Base-by-base conservation (phyloP, 2,888 invertebrate genomes). In the Aporophyla lueneburgensis region DNA sequence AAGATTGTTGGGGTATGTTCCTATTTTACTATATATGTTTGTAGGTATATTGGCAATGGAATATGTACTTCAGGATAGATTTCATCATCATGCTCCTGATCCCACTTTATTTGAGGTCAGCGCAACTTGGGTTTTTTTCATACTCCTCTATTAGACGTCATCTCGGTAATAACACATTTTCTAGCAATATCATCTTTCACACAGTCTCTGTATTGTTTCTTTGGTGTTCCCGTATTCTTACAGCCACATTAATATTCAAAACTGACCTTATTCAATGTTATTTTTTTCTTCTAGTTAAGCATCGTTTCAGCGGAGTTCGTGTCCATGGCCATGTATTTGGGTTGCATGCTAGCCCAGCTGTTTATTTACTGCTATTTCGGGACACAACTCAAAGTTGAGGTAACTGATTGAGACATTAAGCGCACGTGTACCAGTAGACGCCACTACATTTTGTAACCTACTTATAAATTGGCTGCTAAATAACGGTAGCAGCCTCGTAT, bases 351-450 rank as follows among this genome's bases (percentile, higher is more conserved):
- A 76, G 92, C 90, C 5, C 95, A 96, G 81, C 88, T 96, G 3
- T 95, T 94, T 78, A 93, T 95, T 78, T 95, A 95, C 83, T 96
- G 96, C 74, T 95, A 94, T 86, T 94, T 92, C 80, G 96, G 96
- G 59, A 95, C 95, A 27, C 93, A 94, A 82, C 89, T 96, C 2
- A 91, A 89, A 86, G 82, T 88, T 78, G 95, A 95, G 93, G 96
- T 95, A 85, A 87, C 33, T 80, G 69, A 81, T 72, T 72, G 68
- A 83, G 59, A 69, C 65, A 78, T 83, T 71, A 61, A 27, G 62
- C 16, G 71, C 71, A 62, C 65, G 63, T 58, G 40, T 65, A 70
- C 43, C 33, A 62, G 33, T 82, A 49, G 72, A 78, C 65, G 72
- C 59, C 54, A 73, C 65, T 66, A 80, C 46, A 74, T 68, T 61